Conservation (phyloP, 2,888 invertebrate species). For the Meta bourneti region DNA sequence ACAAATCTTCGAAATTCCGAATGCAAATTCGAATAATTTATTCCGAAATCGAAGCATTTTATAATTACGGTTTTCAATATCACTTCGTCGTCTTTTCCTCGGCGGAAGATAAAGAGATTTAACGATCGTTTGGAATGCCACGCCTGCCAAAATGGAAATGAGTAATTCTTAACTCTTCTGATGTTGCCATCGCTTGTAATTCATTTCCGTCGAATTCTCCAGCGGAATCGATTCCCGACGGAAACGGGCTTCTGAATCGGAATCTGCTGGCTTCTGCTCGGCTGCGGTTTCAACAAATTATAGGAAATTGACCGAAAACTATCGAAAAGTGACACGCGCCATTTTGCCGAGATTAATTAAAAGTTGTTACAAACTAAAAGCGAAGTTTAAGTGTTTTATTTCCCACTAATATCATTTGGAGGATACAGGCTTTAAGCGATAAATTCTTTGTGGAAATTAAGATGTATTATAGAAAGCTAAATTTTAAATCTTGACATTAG, state of each 20-base stretch:
- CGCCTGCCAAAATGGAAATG: constrained; percentile 50
- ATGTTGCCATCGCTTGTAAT: constrained; percentile 30
- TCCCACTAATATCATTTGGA: neutral
- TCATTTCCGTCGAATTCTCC: constrained; percentile 37
- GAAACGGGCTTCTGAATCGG: constrained; percentile 46
- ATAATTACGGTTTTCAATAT: constrained; percentile 59
- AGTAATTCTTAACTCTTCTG: constrained; percentile 26
- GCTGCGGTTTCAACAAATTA: constrained; percentile 17
- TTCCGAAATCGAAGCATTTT: constrained; percentile 65
- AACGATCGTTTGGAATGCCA: constrained; percentile 50
- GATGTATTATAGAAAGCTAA: too few species aligned
- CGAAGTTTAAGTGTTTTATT: neutral
- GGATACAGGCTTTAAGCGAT: neutral
- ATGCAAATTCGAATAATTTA: constrained; percentile 55
- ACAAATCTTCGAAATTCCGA: neutral
- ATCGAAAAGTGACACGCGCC: constrained; percentile 49
- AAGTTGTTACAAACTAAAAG: constrained; percentile 1
- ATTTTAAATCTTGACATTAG: too few species aligned
- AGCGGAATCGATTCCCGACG: constrained; percentile 42
- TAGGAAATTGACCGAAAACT: constrained; percentile 59
- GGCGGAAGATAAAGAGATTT: constrained; percentile 42
- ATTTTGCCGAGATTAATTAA: constrained; percentile 44
- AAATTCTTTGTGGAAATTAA: neutral
- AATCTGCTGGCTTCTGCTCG: constrained; percentile 28
- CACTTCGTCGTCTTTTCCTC: constrained; percentile 17